Evolutionary conservation across 2,113 vertebrate genomes (phyloP), one percentile per base, ranked within the genome.

Genomic region (Halcyon malimbica): DNA sequence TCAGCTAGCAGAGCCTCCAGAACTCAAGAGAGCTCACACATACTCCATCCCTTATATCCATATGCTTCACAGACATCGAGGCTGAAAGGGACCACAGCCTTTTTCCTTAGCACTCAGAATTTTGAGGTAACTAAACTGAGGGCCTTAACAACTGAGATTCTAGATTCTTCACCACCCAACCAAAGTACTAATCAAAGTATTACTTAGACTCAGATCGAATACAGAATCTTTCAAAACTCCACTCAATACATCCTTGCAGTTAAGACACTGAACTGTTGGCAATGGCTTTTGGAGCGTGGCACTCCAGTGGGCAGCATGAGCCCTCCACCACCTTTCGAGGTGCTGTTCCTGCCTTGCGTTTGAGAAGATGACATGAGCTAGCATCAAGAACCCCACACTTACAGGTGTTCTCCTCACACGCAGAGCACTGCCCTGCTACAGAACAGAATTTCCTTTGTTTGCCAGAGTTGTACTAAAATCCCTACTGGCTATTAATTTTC

Each of bases 311-410:
- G 28, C 28, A 24, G 13, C 0, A 1, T 24, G 67, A 12, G 21
- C 39, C 44, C 42, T 41, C 48, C 19, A 15, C 23, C 57, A 24
- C n/a, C 17, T 64, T 51, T 11, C 0, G 2, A 21, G 26, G 56
- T 13, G 39, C n/a, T 1, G 1, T 11, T 48, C 51, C 75, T 71
- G 59, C 26, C 29, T 19, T 18, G 44, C 12, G 2, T 31, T 14
- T 31, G 46, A 33, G 56, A 53, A 25, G 0, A 1, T 15, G 29
- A 39, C 25, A 2, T 0, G 20, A 35, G 5, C 10, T 29, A 31
- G 4, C 33, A 11, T 13, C 46, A 25, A 16, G 41, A 84, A 28
- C 5, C n/a, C 42, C 2, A 0, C 5, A 2, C 6, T 33, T 44
- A 1, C 17, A 4, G 26, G 3, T 16, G 28, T 63, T 35, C 41